Evolutionary conservation across 2,113 vertebrate genomes (phyloP), one percentile per base, ranked within the genome.

Genomic region (Athene noctua): DNA sequence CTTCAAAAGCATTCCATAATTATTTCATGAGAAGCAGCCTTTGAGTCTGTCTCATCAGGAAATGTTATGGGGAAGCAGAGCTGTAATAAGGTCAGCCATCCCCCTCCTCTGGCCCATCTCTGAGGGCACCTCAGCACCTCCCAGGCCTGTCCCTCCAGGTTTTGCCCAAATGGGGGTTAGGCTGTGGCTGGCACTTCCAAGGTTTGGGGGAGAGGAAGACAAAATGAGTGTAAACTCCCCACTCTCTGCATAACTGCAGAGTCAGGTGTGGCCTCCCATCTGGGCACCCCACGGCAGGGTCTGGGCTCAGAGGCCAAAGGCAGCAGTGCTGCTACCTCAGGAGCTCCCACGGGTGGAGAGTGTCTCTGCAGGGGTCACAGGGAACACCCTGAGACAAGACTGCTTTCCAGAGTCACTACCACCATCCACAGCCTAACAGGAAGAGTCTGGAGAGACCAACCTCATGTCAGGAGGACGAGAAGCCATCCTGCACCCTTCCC

Each of bases 21-120:
- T 86, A 89, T 84, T 91, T 83, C 42, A 86, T 61, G 63, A 95
- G 80, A 57, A 78, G n/a, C 38, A 79, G 71, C 47, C 80, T 93
- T 85, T 84, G 54, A 92, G 86, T 22, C 22, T 61, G 6, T 38
- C 74, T 68, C 59, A 47, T 36, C 77, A 90, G 49, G 58, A 91
- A 86, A 34, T 0, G 2, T 36, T 51, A 16, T 0, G 0, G 19
- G 54, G 46, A 79, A 86, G 54, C 36, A 86, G 75, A 95, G 44
- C 40, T 44, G 13, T 42, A 54, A 70, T 2, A 51, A 36, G 11
- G 40, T 57, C 67, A 63, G 49, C 18, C 13, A 2, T 15, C 11
- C 14, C 15, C 29, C 36, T 79, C 42, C 54, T 63, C 87, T 29
- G 52, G 47, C 14, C 47, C 13, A 12, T 30, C 66, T 71, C 66